Evolutionary conservation across 2,888 invertebrate species (phyloP).

Genomic region (Microctonus aethiopoides): DNA sequence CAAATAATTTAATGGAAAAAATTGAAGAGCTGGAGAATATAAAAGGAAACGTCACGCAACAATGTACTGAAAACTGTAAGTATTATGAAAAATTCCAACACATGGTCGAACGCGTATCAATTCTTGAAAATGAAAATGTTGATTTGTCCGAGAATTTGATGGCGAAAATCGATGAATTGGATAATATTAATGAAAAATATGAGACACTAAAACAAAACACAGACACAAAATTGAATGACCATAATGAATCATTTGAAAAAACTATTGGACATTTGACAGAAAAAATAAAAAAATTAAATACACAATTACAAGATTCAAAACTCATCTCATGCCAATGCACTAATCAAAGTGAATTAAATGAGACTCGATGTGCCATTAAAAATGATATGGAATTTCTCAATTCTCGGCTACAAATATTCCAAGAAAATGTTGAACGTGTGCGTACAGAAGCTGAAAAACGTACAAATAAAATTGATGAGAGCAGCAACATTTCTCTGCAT

Average conservation of each 20-base stretch:
- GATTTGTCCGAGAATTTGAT: conserved; percentile 55
- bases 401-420: conserved; percentile 49
- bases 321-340: conserved; percentile 52
- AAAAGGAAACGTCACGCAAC: conserved; percentile 48
- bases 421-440: conserved; percentile 53
- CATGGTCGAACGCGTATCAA: conserved; percentile 40
- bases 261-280: conserved; percentile 48
- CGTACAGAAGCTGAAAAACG: conserved; percentile 51
- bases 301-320: conserved; percentile 54
- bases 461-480: conserved; percentile 51
- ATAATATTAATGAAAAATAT: conserved; percentile 46
- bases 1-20: conserved; percentile 71
- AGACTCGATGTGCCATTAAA: conserved; percentile 51
- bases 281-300: conserved; percentile 48
- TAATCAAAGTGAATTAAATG: conserved; percentile 50
- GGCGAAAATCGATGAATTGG: conserved; percentile 55
- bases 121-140: conserved; percentile 48
- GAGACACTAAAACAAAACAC: conserved; percentile 45
- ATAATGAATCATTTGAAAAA: conserved; percentile 34
- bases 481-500: conserved; percentile 45
- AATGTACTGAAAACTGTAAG: conserved; percentile 53
- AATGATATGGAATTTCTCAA: conserved; percentile 49
- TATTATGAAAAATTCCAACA: conserved; percentile 46
- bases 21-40: conserved; percentile 64
- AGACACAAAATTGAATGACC: conserved; percentile 34